Evolutionary conservation across 2,888 invertebrate genomes (phyloP), one percentile per base, ranked within the genome.

Genomic region (Leuctra nigra): DNA sequence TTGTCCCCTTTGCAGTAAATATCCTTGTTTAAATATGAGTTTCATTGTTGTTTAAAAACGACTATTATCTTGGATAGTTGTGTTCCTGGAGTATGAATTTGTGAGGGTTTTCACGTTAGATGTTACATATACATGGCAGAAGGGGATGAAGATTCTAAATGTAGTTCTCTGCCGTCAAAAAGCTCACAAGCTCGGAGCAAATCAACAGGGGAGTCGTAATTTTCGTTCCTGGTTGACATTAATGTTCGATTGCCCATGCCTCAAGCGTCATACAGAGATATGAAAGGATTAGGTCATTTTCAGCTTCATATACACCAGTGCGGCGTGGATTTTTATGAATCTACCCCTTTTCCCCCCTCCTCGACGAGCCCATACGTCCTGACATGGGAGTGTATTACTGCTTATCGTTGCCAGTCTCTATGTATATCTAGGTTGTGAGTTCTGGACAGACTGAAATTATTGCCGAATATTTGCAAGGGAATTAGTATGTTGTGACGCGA

Each of bases 221-320:
- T 60, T 54, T 56, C 50, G 54, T 33, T 24, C 54, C 25, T 29
- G 36, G 41, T 35, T 60, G 60, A 60, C 60, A 41, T 58, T 60
- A 60, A 60, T 56, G 60, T 55, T 55, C 58, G 60, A 59, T 59
- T 55, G 59, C 57, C 20, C 36, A 50, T 22, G 35, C 60, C 60
- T 60, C 60, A 60, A 56, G 60, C 60, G 60, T 58, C 54, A 56
- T 35, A 48, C 38, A 44, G 55, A 58, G 60, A 58, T 58, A 60
- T 47, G 58, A 58, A 60, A 60, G 60, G 60, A 60, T 60, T 60
- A 60, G 60, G 60, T 60, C 60, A 60, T 60, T 58, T 60, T 60
- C 58, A 56, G 58, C 56, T 58, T 41, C 38, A 46, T 50, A n/a
- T n/a, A 25, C 47, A 25, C 47, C 11, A 39, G 39, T 25, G 14